phyloP scores from a whole-genome alignment of 1,140 invertebrate species.

The Leptestheria dahalacensis region DNA sequence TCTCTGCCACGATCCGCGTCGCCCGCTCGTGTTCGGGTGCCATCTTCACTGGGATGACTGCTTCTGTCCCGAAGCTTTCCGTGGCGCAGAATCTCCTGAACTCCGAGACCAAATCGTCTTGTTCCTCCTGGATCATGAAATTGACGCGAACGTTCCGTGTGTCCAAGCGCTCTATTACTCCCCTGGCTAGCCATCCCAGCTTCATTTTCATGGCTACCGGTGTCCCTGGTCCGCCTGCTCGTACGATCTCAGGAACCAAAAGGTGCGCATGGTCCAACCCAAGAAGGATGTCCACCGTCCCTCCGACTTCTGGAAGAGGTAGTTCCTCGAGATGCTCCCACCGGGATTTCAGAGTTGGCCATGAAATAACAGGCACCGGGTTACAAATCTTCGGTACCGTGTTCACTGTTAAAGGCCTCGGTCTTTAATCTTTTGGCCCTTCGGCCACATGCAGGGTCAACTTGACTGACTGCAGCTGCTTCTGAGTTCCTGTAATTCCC shows the following conservation, averaged over 20 bases:
- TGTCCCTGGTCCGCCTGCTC: not conserved
- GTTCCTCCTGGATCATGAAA: not conserved
- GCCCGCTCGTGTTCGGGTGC: not conserved
- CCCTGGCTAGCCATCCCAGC: not conserved
- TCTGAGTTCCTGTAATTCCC: not conserved
- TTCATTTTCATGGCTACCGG: not conserved
- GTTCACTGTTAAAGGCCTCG: not conserved
- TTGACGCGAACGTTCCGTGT: not conserved
- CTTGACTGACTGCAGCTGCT: not conserved
- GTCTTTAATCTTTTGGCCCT: not conserved
- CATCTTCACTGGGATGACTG: not conserved
- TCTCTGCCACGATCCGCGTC: not conserved
- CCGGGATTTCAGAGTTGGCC: not conserved
- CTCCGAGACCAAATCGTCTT: not conserved
- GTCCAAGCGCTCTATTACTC: not conserved
- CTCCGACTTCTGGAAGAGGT: conserved; percentile 6
- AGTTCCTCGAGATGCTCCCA: conserved; percentile 6
- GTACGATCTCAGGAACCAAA: not conserved
- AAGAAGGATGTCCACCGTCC: not conserved
- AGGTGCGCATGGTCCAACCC: conserved; percentile 7
- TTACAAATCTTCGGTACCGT: not conserved
- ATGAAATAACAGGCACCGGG: not conserved
- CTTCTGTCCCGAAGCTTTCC: not conserved
- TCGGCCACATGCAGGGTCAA: not conserved
- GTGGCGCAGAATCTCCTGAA: not conserved